These are phyloP conservation scores for Altica lythri DNA, from an alignment of 2,888 invertebrate genomes.

Conservation along the genomic window DNA sequence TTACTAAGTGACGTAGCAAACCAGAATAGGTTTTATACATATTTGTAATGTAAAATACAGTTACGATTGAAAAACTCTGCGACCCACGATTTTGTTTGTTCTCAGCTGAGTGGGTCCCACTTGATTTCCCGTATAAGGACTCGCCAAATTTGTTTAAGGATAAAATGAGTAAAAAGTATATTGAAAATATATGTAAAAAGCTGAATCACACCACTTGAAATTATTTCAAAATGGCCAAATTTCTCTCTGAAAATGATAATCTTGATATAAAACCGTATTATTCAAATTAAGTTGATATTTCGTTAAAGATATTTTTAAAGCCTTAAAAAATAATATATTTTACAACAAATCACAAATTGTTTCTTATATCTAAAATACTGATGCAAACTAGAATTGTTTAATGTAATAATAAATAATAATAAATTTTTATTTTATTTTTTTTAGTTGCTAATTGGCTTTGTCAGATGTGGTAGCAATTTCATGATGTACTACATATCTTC, in stretches of 20 bases:
- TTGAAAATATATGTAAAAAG: not conserved
- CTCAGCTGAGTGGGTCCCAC: slow-evolving; percentile 29
- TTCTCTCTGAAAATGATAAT: not conserved
- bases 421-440: no score
- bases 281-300: no score
- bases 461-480: no score
- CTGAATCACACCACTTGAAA: slow-evolving; percentile 15
- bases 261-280: not conserved
- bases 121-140: slow-evolving; percentile 26
- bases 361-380: no score
- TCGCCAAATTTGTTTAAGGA: slow-evolving; percentile 27
- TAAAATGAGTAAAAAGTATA: not conserved
- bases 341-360: no score
- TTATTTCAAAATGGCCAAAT: slow-evolving; percentile 1
- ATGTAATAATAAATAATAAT: no score
- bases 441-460: no score
- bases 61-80: slow-evolving; percentile 33
- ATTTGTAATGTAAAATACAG: slow-evolving; percentile 34
- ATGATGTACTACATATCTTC: no score
- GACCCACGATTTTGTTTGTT: slow-evolving; percentile 27
- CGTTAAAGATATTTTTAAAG: no score
- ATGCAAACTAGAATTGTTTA: no score
- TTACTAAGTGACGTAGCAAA: slow-evolving; percentile 30
- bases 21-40: slow-evolving; percentile 35
- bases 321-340: no score